These are phyloP conservation scores for Cerceris rybyensis DNA, from an alignment of 2,888 invertebrate genomes.

Conservation along the genomic window DNA sequence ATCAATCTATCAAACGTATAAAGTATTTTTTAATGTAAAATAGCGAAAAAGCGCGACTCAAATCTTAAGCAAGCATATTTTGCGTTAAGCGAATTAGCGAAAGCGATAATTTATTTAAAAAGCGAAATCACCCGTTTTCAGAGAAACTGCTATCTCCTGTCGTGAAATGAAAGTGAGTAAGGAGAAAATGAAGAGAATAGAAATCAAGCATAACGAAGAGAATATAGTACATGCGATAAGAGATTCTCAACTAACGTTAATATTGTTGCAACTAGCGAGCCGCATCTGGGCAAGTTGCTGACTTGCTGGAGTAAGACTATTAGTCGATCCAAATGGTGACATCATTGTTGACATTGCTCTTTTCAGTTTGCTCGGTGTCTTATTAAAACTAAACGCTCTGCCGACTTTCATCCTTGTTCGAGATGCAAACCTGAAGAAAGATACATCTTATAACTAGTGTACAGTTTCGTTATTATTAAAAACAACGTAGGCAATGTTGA, in stretches of 20 bases:
- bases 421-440: conserved; percentile 86
- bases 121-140: conserved; percentile 1
- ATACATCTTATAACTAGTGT: conserved; percentile 24
- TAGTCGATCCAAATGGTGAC: conserved; percentile 93
- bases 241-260: conserved; percentile 86
- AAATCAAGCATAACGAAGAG: conserved; percentile 32
- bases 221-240: conserved; percentile 46
- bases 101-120: not conserved
- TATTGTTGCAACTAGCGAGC: conserved; percentile 92
- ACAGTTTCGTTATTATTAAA: conserved; percentile 7
- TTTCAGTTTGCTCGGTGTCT: conserved; percentile 96
- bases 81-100: not conserved
- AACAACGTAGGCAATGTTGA: conserved; percentile 39
- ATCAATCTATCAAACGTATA: not conserved
- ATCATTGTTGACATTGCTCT: conserved; percentile 97
- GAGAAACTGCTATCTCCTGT: conserved; percentile 56
- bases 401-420: conserved; percentile 94
- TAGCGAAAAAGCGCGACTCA: not conserved
- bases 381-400: conserved; percentile 96
- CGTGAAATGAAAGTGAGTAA: conserved; percentile 60
- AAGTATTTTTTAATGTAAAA: not conserved
- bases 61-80: not conserved
- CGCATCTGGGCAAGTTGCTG: conserved; percentile 92
- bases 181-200: conserved; percentile 38
- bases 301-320: conserved; percentile 91